Evolutionary conservation across 2,797 vertebrate species (phyloP).

Genomic region (Tolypeutes matacus): DNA sequence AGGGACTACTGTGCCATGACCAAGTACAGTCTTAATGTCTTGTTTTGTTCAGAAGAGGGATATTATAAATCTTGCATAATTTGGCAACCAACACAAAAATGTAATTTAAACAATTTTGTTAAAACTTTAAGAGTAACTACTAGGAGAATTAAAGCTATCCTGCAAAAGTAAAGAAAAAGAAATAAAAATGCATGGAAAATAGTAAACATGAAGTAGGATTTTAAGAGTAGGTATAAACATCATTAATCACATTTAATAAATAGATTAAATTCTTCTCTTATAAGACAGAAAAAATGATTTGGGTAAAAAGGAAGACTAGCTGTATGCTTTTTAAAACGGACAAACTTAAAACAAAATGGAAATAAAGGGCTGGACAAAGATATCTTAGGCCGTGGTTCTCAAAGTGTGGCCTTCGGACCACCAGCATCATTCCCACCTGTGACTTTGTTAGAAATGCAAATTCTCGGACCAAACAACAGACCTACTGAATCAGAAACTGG

Average conservation of each 20-base stretch:
- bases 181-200: neutral
- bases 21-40: neutral
- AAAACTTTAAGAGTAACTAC: neutral
- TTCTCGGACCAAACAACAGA: neutral
- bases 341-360: conserved; percentile 16
- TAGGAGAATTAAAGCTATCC: neutral
- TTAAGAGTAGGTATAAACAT: conserved; percentile 2
- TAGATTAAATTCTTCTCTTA: conserved; percentile 1
- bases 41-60: neutral
- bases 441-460: conserved; percentile 33
- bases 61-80: conserved; percentile 23
- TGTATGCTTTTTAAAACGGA: conserved; percentile 9
- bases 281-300: conserved; percentile 3
- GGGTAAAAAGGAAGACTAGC: conserved; percentile 1
- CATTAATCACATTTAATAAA: conserved; percentile 29
- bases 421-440: neutral
- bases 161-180: neutral
- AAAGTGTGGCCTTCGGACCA: neutral
- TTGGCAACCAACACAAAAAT: neutral
- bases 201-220: neutral
- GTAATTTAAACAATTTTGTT: conserved; percentile 52
- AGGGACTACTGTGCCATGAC: neutral
- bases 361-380: neutral
- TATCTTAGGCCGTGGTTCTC: neutral
- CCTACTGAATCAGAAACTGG: conserved; percentile 25